A percentile compares a stretch with the other conserved stretches of the same genome.
These are phyloP conservation scores for Cyprinodon diabolis DNA, from an alignment of 2,797 vertebrate species.

Conservation along the genomic window DNA sequence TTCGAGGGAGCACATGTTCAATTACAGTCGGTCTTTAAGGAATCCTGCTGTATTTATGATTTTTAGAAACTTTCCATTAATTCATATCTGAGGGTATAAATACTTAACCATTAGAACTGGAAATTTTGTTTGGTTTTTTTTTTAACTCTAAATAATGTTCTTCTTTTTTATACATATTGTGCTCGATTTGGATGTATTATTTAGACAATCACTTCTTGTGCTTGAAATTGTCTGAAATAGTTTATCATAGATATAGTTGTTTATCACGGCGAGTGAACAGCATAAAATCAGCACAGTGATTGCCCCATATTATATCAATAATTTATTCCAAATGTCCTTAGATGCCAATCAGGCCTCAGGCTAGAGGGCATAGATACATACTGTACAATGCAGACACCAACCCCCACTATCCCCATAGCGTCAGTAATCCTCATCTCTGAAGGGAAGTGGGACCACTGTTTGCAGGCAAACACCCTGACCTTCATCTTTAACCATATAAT, in stretches of 20 bases:
- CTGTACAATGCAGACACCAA: constrained; percentile 39
- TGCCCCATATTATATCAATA: constrained; percentile 49
- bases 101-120: too few species aligned
- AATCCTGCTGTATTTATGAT: too few species aligned
- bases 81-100: too few species aligned
- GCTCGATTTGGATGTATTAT: too few species aligned
- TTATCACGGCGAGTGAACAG: neutral
- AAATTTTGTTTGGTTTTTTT: too few species aligned
- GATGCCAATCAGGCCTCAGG: constrained; percentile 52
- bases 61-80: too few species aligned
- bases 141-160: too few species aligned
- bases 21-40: too few species aligned
- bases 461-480: constrained; percentile 18
- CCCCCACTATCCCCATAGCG: constrained; percentile 41
- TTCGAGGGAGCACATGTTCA: too few species aligned
- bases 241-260: neutral
- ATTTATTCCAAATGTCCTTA: constrained; percentile 49
- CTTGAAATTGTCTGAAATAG: neutral
- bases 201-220: neutral
- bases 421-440: constrained; percentile 77
- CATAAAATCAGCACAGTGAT: constrained; percentile 37
- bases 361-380: constrained; percentile 55
- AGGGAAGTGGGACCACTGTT: constrained; percentile 52
- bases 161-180: too few species aligned
- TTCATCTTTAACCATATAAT: neutral